phyloP scores from a whole-genome alignment of 2,797 vertebrate genomes.

The Tokudaia tokunoshimensis region DNA sequence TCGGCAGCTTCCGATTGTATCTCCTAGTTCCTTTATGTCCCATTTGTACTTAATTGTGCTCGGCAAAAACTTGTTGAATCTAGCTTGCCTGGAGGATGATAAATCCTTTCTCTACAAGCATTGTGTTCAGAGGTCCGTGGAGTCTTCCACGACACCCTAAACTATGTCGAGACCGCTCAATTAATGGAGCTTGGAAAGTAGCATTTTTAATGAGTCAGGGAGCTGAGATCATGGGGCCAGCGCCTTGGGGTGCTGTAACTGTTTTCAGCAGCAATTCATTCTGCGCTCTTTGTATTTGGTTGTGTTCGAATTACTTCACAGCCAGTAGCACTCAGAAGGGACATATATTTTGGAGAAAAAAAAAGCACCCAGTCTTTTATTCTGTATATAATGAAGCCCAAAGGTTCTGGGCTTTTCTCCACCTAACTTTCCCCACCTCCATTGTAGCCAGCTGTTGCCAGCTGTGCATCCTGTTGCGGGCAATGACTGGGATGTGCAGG shows the following conservation, averaged over 20 bases:
- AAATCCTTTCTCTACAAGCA: slow-evolving; percentile 52
- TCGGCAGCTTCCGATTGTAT: background rate
- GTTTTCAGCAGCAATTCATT: slow-evolving; percentile 56
- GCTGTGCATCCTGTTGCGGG: background rate
- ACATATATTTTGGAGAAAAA: slow-evolving; percentile 31
- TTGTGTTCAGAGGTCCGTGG: background rate
- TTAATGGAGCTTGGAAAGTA: slow-evolving; percentile 49
- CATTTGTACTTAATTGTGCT: background rate
- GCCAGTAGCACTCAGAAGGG: slow-evolving; percentile 54
- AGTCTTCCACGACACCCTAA: slow-evolving; percentile 20
- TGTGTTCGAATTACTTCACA: slow-evolving; percentile 43
- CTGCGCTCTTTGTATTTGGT: slow-evolving; percentile 16
- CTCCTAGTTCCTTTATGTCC: slow-evolving; percentile 28
- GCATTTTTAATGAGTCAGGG: background rate
- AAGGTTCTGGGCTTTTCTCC: slow-evolving; percentile 14
- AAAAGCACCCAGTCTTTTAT: background rate
- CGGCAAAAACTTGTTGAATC: slow-evolving; percentile 47
- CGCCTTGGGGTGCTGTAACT: slow-evolving; percentile 27
- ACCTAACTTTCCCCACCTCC: background rate
- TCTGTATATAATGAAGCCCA: slow-evolving; percentile 25
- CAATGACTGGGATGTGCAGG: background rate
- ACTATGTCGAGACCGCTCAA: slow-evolving; percentile 35
- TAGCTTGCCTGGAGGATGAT: slow-evolving; percentile 37
- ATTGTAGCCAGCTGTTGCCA: background rate
- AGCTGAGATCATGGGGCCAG: background rate